Evolutionary conservation across 2,888 invertebrate species (phyloP).

Genomic region (Crematogaster levior): DNA sequence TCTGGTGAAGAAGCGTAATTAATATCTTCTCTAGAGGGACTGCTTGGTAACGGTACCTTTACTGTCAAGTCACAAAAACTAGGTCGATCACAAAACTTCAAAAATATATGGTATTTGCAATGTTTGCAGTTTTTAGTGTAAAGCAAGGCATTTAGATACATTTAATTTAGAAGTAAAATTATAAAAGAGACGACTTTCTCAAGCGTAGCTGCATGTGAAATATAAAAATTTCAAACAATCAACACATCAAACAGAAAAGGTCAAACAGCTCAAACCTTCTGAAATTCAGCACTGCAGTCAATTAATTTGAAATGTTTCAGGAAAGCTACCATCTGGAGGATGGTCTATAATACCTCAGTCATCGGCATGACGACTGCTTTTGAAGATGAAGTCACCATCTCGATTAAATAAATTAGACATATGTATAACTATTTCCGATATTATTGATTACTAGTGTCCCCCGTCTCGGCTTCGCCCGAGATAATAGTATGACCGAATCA

Average conservation of each 20-base stretch:
- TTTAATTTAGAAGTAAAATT: neutral
- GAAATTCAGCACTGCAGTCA: neutral
- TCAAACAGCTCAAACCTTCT: neutral
- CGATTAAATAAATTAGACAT: neutral
- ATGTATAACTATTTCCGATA: neutral
- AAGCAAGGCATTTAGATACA: neutral
- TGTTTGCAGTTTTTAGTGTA: no score
- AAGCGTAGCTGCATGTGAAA: neutral
- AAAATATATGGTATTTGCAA: neutral
- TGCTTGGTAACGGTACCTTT: neutral
- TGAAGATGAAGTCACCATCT: neutral
- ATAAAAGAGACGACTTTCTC: neutral
- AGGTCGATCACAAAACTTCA: neutral
- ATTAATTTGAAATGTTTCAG: neutral
- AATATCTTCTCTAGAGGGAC: neutral
- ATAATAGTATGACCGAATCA: no score
- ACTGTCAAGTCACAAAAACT: no score
- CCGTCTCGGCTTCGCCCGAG: no score
- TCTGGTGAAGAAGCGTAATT: neutral
- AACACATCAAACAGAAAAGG: neutral
- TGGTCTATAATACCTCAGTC: constrained; percentile 76
- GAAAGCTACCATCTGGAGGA: constrained; percentile 72
- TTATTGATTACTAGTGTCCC: no score
- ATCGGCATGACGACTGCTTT: constrained; percentile 49
- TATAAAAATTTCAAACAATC: neutral